phyloP scores from a whole-genome alignment of 2,113 vertebrate genomes.

The Notarius lentiginosus region DNA sequence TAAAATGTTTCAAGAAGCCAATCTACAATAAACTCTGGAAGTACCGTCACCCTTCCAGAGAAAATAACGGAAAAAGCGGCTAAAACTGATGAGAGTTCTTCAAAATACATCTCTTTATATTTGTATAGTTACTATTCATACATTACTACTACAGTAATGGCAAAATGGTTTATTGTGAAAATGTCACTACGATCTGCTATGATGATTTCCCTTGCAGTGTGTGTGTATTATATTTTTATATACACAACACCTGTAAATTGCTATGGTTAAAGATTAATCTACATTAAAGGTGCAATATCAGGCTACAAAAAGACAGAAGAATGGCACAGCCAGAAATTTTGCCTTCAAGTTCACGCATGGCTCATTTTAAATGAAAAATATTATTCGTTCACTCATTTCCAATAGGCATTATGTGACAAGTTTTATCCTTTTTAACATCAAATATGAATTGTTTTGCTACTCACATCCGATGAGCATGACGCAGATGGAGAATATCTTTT shows the following conservation, averaged over 20 bases:
- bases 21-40: neutral
- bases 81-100: too few relatives aligned
- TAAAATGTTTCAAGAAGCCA: neutral
- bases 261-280: neutral
- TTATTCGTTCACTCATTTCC: neutral
- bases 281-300: neutral
- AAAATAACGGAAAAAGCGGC: neutral
- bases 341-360: neutral
- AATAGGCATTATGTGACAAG: neutral
- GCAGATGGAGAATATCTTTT: conserved; percentile 99
- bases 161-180: too few relatives aligned
- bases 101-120: too few relatives aligned
- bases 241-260: too few relatives aligned
- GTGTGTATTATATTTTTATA: too few relatives aligned
- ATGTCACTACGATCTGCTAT: neutral
- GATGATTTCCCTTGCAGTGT: neutral
- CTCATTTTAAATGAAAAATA: too few relatives aligned
- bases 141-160: too few relatives aligned
- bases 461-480: conserved; percentile 99
- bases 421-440: neutral
- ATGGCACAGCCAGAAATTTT: neutral
- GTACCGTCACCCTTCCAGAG: neutral
- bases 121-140: too few relatives aligned
- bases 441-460: conserved; percentile 59
- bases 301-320: neutral